Base-by-base conservation (phyloP, 2,797 vertebrate genomes). In the Pseudomugil gertrudae region DNA sequence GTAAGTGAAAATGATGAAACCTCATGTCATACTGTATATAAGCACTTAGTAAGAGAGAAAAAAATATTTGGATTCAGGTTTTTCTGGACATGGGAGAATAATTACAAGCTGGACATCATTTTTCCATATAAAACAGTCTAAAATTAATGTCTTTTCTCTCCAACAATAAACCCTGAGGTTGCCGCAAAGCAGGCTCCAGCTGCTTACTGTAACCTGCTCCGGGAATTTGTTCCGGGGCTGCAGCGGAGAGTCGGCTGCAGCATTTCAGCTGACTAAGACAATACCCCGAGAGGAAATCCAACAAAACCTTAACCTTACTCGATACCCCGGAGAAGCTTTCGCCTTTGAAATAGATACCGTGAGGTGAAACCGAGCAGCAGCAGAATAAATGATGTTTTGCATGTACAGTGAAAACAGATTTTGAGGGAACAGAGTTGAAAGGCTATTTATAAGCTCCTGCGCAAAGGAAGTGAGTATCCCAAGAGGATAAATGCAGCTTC, bases 401-500 rank as follows among this genome's bases (percentile, higher is more conserved):
- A 72, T 85, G 78, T 81, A 88, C 89, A 92, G 85, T 92, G 86
- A 91, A 93, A 93, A 91, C 88, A 92, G 90, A 90, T 89, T 93
- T 92, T 86, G 5, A 35, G 63, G 81, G 80, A 84, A 90, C 77
- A 72, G 83, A 83, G 80, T 79, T 78, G 78, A 92, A 90, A 91
- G 76, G 79, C 90, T 93, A 94, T 95, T 94, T 93, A 93, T 94
- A 94, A 91, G 76, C 72, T 54, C 75, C 83, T 85, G 87, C 89
- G 92, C 83, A 92, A 84, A 94, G 93, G 93, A 95, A 93, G 91
- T 90, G 78, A 89, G 81, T 66, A 71, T 92, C 92, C 90, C 92
- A 51, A 50, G 92, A 90, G 92, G 83, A 90, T 92, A 90, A 91
- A 91, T 84, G 86, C 82, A 91, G 93, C 91, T 89, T 92, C 83